A percentile compares a stretch with the other conserved stretches of the same genome.
phyloP scores from a whole-genome alignment of 92 coral and sea anemone genomes.

The Zoanthus sociatus region DNA sequence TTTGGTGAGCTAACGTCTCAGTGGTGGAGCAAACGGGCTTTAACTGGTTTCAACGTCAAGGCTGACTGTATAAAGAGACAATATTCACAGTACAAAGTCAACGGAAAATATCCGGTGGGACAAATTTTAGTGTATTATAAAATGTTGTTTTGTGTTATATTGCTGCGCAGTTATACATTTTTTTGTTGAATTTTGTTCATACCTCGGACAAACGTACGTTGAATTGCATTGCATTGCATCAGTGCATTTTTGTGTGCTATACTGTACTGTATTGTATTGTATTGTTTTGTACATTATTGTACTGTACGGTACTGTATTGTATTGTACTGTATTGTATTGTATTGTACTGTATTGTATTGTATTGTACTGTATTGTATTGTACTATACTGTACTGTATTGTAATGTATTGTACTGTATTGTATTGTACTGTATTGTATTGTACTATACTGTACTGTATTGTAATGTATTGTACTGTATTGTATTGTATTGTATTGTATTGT shows the following conservation, averaged over 20 bases:
- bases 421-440: too few relatives aligned
- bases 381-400: neutral
- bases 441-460: neutral
- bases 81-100: conserved; percentile 88
- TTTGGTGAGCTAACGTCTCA: conserved; percentile 94
- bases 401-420: neutral
- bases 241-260: too few relatives aligned
- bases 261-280: neutral
- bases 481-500: neutral
- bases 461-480: neutral
- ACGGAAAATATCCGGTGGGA: conserved; percentile 84
- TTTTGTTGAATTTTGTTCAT: too few relatives aligned
- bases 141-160: neutral
- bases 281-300: neutral
- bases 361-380: neutral
- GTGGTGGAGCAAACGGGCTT: conserved; percentile 91
- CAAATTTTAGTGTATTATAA: neutral
- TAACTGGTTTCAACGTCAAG: conserved; percentile 81
- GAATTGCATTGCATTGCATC: too few relatives aligned
- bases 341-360: neutral
- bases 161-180: neutral
- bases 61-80: conserved; percentile 93
- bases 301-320: neutral
- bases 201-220: too few relatives aligned
- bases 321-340: neutral